phyloP scores from a whole-genome alignment of 2,113 vertebrate species.

The Psittacara wagleri region DNA sequence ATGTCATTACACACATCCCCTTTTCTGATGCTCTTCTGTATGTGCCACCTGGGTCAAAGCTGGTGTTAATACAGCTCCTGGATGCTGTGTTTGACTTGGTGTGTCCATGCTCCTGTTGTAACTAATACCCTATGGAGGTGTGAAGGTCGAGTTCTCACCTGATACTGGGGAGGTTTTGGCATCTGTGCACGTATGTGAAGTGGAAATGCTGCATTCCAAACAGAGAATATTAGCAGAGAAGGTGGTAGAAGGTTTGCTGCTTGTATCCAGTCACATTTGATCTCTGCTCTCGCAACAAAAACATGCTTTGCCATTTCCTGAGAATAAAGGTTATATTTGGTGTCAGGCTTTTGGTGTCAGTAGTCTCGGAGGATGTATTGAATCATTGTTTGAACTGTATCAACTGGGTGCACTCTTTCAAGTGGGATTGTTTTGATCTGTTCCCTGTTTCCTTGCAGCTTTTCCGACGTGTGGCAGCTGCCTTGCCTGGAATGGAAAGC shows the following conservation, averaged over 20 bases:
- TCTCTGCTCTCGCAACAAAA: neutral
- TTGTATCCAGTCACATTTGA: neutral
- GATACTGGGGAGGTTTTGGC: accelerated
- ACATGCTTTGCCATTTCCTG: neutral
- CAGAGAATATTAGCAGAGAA: neutral
- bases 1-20: neutral
- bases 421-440: neutral
- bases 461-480: slow-evolving; percentile 96
- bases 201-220: neutral
- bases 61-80: neutral
- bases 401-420: neutral
- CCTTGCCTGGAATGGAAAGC: slow-evolving; percentile 97
- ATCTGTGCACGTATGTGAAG: neutral
- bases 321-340: slow-evolving; percentile 30
- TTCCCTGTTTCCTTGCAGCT: slow-evolving; percentile 77
- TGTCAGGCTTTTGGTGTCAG: slow-evolving; percentile 22
- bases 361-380: neutral
- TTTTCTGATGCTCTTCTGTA: accelerated
- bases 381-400: neutral
- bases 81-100: neutral
- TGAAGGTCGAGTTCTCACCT: neutral
- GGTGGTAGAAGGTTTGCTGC: neutral
- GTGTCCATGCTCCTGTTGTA: neutral
- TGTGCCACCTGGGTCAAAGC: accelerated
- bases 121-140: neutral